Conservation (phyloP, 2,888 invertebrate species). For the Stenchaetothrips biformis region DNA sequence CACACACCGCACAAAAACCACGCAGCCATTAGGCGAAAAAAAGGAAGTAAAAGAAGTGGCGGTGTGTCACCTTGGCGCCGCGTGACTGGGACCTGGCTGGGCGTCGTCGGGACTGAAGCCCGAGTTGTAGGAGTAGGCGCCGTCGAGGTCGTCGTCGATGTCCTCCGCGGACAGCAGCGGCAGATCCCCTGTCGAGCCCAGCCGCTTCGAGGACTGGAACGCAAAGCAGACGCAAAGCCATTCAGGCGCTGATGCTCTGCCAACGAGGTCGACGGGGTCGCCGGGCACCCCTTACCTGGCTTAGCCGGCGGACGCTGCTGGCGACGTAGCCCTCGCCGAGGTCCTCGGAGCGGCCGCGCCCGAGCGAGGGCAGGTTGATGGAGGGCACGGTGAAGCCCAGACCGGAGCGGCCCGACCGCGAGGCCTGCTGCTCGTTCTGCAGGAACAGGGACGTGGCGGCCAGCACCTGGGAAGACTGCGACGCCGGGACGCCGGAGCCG, state of each 20-base stretch:
- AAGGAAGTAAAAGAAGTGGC: neutral
- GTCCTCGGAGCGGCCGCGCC: slow-evolving; percentile 14
- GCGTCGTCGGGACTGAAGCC: slow-evolving; percentile 10
- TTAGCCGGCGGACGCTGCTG: neutral
- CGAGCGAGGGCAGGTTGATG: slow-evolving; percentile 3
- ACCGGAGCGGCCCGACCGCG: neutral
- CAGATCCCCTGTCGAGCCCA: slow-evolving; percentile 1
- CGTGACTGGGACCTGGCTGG: neutral
- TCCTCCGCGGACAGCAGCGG: slow-evolving; percentile 13
- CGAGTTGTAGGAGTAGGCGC: slow-evolving; percentile 1
- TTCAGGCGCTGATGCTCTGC: neutral
- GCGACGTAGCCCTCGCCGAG: neutral
- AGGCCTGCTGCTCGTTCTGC: slow-evolving; percentile 13
- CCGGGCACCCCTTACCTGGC: neutral
- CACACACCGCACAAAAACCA: neutral
- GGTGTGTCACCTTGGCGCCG: neutral
- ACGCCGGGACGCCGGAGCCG: slow-evolving; percentile 31
- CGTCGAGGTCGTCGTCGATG: neutral
- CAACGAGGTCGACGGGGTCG: too few relatives aligned
- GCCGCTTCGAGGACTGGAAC: neutral
- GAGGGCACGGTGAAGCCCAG: slow-evolving; percentile 17
- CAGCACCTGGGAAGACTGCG: slow-evolving; percentile 4
- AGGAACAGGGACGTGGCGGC: slow-evolving; percentile 3
- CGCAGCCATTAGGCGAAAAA: neutral
- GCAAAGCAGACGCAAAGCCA: neutral